Evolutionary conservation across 2,113 vertebrate genomes (phyloP), one percentile per base, ranked within the genome.

Genomic region (Machaerirhynchus nigripectus): DNA sequence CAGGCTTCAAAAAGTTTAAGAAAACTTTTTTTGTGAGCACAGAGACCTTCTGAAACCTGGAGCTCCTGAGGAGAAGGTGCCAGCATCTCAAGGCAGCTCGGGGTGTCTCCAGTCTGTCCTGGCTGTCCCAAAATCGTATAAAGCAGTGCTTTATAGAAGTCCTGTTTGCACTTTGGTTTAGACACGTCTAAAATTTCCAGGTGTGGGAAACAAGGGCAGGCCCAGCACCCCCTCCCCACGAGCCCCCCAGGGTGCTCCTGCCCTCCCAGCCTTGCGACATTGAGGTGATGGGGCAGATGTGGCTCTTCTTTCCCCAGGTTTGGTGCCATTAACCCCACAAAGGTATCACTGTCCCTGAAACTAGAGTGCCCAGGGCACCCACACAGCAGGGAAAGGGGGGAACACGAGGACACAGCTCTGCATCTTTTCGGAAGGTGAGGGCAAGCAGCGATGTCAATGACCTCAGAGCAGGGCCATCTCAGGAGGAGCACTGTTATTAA

Each of bases 181-280:
- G 40, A 9, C 6, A 7, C 2, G 1, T 31, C 37, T 27, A 15
- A 50, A 11, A 13, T 19, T 30, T 15, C 42, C 33, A 39, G 19
- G 15, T 18, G 26, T 6, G 4, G 53, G 59, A 52, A 31, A 15
- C 30, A 64, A 74, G 26, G 20, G 56, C 27, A 64, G 21, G 21
- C 4, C 18, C 21, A 52, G 44, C 4, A 0, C 5, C 23, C 3
- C 14, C 22, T 79, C 42, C 47, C 27, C 26, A 5, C 0, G 7
- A 70, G 31, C 22, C 11, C 6, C 82, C 22, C 46, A 20, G 31
- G 50, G 39, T 15, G 49, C 57, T 47, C 0, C 0, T 26, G 44
- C 65, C 60, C 27, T 20, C 40, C 75, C 65, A 85, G 5, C 19
- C 23, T 1, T 2, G 1, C 0, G 0, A 2, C 23, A 31, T 71